phyloP scores from a whole-genome alignment of 2,888 invertebrate genomes.

The Ornithoptera priamus region DNA sequence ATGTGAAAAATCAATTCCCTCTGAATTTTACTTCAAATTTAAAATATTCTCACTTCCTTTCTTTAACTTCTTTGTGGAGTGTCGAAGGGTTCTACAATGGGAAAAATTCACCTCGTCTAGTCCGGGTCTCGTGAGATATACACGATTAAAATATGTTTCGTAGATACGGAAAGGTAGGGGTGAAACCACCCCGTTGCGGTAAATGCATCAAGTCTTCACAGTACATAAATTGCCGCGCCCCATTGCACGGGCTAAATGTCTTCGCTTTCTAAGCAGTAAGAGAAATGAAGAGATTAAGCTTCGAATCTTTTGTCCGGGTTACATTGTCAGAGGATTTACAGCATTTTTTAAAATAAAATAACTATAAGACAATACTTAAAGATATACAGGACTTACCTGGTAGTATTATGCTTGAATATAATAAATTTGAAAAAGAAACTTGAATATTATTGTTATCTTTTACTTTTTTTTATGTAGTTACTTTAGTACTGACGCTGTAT shows the following conservation, averaged over 20 bases:
- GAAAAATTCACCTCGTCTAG: slow-evolving; percentile 5
- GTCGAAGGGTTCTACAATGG: not conserved
- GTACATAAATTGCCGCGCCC: slow-evolving; percentile 69
- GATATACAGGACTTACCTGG: no score
- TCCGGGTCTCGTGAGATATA: slow-evolving; percentile 5
- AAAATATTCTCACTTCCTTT: not conserved
- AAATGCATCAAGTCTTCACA: slow-evolving; percentile 65
- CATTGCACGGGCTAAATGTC: slow-evolving; percentile 60
- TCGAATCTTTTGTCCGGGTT: slow-evolving; percentile 30
- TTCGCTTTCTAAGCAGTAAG: slow-evolving; percentile 42
- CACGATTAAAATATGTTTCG: slow-evolving; percentile 26
- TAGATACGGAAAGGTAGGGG: slow-evolving; percentile 44
- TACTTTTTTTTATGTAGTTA: not conserved
- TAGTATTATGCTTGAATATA: not conserved
- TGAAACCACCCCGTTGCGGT: slow-evolving; percentile 41
- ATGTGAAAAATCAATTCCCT: not conserved
- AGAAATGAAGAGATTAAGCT: slow-evolving; percentile 34
- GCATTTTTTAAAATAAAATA: not conserved
- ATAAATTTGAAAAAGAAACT: not conserved
- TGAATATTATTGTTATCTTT: no score
- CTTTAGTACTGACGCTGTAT: not conserved
- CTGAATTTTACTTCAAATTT: not conserved
- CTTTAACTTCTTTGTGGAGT: not conserved
- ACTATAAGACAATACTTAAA: not conserved
- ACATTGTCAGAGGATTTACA: slow-evolving; percentile 19